Percentiles rank a stretch among this genome's conserved stretches.
phyloP scores from a whole-genome alignment of 2,888 invertebrate genomes.

The Sphinx pinastri region DNA sequence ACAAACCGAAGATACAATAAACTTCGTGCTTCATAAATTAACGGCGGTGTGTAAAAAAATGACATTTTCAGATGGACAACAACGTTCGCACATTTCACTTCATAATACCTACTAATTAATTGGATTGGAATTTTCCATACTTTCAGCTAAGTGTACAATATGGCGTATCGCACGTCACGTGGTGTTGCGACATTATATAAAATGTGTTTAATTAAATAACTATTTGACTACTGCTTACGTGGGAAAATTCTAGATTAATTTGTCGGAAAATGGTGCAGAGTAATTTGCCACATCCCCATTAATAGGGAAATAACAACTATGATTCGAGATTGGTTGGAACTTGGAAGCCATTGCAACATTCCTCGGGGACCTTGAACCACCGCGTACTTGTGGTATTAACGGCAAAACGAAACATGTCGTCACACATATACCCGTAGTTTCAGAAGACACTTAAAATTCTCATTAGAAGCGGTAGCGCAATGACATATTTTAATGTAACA shows the following conservation, averaged over 20 bases:
- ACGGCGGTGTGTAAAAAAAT: conserved; percentile 45
- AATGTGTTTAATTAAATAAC: neutral
- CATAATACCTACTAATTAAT: conserved; percentile 10
- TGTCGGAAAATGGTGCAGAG: no score
- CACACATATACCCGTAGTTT: no score
- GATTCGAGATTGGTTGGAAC: no score
- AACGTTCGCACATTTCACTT: conserved; percentile 21
- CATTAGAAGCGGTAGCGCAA: no score
- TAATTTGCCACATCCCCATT: no score
- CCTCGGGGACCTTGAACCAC: no score
- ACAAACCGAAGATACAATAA: conserved; percentile 30
- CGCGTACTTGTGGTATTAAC: no score
- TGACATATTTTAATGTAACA: no score
- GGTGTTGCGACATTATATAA: neutral
- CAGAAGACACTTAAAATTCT: no score
- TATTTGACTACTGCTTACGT: neutral
- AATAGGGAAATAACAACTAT: no score
- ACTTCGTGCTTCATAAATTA: conserved; percentile 53
- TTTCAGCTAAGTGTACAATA: conserved; percentile 7
- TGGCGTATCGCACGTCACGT: conserved; percentile 1
- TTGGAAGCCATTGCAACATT: no score
- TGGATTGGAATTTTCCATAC: conserved; percentile 18
- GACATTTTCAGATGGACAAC: conserved; percentile 15
- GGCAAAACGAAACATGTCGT: no score
- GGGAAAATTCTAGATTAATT: neutral